Percentiles rank a stretch among this genome's conserved stretches.
Evolutionary conservation across 2,888 invertebrate genomes (phyloP).

Genomic region (Micoletzkya japonica): DNA sequence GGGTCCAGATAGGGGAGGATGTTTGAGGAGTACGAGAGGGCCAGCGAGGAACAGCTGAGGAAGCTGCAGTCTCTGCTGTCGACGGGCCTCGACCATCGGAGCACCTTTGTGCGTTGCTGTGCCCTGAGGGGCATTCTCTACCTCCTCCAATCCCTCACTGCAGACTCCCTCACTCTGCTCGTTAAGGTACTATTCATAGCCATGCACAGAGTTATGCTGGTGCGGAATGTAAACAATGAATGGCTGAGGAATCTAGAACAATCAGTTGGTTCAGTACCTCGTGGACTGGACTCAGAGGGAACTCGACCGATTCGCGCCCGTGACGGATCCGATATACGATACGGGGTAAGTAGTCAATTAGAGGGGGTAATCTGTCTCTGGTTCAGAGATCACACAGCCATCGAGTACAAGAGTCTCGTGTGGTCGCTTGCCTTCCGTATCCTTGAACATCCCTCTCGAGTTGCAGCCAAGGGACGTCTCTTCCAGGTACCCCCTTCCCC

Average conservation of each 20-base stretch:
- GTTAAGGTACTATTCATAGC: background rate
- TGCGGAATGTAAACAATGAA: background rate
- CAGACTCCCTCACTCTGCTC: constrained; percentile 1
- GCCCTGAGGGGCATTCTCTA: constrained; percentile 15
- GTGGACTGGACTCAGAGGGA: constrained; percentile 26
- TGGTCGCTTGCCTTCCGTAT: constrained; percentile 28
- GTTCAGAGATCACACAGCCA: constrained; percentile 25
- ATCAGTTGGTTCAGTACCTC: constrained; percentile 19
- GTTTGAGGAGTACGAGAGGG: background rate
- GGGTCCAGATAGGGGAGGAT: background rate
- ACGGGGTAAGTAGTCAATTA: constrained; percentile 19
- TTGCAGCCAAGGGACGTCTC: background rate
- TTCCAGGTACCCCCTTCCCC: constrained; percentile 9
- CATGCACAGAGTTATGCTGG: background rate
- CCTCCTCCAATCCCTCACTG: constrained; percentile 15
- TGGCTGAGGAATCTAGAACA: background rate
- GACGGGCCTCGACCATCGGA: constrained; percentile 8
- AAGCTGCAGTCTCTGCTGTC: constrained; percentile 12
- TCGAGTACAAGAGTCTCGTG: constrained; percentile 18
- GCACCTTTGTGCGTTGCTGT: constrained; percentile 6
- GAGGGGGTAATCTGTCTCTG: background rate
- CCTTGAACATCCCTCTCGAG: constrained; percentile 32
- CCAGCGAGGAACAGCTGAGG: constrained; percentile 12
- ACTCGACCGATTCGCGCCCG: background rate
- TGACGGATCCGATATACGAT: constrained; percentile 24